Evolutionary conservation across 2,888 invertebrate species (phyloP), one percentile per base, ranked within the genome.

Genomic region (Heliconius aoede): DNA sequence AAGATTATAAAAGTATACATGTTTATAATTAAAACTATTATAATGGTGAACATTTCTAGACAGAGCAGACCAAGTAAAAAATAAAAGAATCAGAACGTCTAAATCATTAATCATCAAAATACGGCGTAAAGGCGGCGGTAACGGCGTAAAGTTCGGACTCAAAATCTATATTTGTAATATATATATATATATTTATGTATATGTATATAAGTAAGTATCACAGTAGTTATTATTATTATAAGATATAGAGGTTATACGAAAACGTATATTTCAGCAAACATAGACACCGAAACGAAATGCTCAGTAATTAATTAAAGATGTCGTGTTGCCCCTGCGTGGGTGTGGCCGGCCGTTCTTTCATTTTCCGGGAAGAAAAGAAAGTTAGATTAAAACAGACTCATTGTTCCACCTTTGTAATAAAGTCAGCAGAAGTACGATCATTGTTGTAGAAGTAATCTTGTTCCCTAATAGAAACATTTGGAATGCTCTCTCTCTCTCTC

Each of bases 381-480:
- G 89, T 91, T 90, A 89, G 91, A 91, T 92, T 91, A 92, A 91
- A 90, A 86, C 87, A 85, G 88, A 83, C 82, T 85, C 87, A 89
- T 90, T 90, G 89, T 90, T 86, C 86, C 81, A 80, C 86, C 83
- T 89, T 90, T 90, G 90, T 90, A 86, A 84, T 86, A 83, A 81
- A 83, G 83, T 82, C 83, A 84, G 85, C 85, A 83, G 82, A 83
- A 83, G 77, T 83, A 85, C 85, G 86, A 86, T 86, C 85, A 85
- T 78, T 78, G 78, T 80, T 77, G 76, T 78, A 80, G 76, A 84
- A 79, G 81, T 81, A 81, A 81, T 79, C 76, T 76, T 74, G 77
- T 76, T 80, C 69, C 76, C 65, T 72, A 76, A 65, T 64, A 64
- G 55, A 72, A 72, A 72, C 36, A 64, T 76, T 76, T 71, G 51